These are phyloP conservation scores for Scatophagus argus DNA, from an alignment of 2,113 vertebrate species.

Conservation along the genomic window DNA sequence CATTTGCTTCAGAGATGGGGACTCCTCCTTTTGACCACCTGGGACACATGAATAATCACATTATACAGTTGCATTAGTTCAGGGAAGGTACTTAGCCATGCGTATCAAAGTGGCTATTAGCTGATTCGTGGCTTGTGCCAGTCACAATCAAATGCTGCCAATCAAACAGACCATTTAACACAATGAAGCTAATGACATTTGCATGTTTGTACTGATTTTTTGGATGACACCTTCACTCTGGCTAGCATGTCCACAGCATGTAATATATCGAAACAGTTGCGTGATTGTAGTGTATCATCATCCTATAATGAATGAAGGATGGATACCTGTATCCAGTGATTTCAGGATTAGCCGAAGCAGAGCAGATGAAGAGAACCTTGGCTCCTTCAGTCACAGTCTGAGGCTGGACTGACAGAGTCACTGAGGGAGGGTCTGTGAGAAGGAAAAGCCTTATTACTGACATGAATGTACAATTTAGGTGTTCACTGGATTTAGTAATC, in stretches of 20 bases:
- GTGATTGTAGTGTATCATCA: not conserved
- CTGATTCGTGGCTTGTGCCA: conserved; percentile 66
- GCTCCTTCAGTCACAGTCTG: conserved; percentile 90
- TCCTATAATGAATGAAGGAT: conserved; percentile 1
- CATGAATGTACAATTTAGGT: not conserved
- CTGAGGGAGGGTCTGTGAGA: conserved; percentile 88
- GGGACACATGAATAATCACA: conserved; percentile 53
- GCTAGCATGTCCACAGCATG: conserved; percentile 6
- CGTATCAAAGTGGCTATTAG: conserved; percentile 69
- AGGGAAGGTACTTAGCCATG: conserved; percentile 48
- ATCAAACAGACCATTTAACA: conserved; percentile 54
- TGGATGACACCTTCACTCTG: conserved; percentile 8
- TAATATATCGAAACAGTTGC: not conserved
- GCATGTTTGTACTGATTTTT: conserved; percentile 3
- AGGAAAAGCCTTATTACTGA: conserved; percentile 22
- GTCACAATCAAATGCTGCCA: conserved; percentile 71
- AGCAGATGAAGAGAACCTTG: conserved; percentile 90
- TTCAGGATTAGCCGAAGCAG: conserved; percentile 91
- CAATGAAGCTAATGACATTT: conserved; percentile 20
- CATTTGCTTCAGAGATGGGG: conserved; percentile 88
- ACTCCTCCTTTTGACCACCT: conserved; percentile 93
- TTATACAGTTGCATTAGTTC: conserved; percentile 58
- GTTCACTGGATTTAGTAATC: not conserved
- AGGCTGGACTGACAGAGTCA: conserved; percentile 91
- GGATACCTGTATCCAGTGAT: conserved; percentile 91